Evolutionary conservation across 2,888 invertebrate genomes (phyloP).

Genomic region (Coenonympha glycerion): DNA sequence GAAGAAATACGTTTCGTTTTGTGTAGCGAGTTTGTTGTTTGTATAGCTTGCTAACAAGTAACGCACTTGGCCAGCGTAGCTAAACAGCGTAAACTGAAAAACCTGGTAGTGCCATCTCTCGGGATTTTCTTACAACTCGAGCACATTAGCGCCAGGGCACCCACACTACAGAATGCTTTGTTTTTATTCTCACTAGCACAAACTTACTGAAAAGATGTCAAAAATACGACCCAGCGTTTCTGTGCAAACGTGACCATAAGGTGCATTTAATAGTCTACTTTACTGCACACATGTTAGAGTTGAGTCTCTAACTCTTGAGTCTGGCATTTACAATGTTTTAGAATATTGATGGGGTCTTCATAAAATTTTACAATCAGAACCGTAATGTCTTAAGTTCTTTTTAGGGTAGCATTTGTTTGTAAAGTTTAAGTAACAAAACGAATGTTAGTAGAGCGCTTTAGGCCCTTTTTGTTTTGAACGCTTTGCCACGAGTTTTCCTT

Average conservation of each 20-base stretch:
- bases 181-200: conserved; percentile 36
- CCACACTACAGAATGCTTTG: conserved; percentile 33
- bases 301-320: conserved; percentile 22
- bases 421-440: conserved; percentile 34
- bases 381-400: conserved; percentile 27
- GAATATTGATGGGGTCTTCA: background rate
- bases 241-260: conserved; percentile 22
- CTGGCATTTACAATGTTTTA: background rate
- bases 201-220: conserved; percentile 47
- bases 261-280: conserved; percentile 29
- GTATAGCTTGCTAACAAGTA: too few species aligned
- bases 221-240: conserved; percentile 44
- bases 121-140: conserved; percentile 35
- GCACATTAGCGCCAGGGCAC: conserved; percentile 61
- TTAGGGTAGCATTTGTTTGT: conserved; percentile 3
- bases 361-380: conserved; percentile 15
- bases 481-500: conserved; percentile 27
- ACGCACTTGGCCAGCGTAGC: too few species aligned
- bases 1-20: too few species aligned
- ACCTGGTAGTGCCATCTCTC: conserved; percentile 54
- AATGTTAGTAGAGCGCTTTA: conserved; percentile 22
- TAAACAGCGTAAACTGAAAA: too few species aligned
- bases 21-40: too few species aligned
- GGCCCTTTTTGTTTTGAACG: conserved; percentile 31
- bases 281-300: accelerated